Percentiles rank a stretch among this genome's conserved stretches.
Conservation (phyloP, 1,140 invertebrate species). For the Pachyrhynchus sulphureomaculatus region DNA sequence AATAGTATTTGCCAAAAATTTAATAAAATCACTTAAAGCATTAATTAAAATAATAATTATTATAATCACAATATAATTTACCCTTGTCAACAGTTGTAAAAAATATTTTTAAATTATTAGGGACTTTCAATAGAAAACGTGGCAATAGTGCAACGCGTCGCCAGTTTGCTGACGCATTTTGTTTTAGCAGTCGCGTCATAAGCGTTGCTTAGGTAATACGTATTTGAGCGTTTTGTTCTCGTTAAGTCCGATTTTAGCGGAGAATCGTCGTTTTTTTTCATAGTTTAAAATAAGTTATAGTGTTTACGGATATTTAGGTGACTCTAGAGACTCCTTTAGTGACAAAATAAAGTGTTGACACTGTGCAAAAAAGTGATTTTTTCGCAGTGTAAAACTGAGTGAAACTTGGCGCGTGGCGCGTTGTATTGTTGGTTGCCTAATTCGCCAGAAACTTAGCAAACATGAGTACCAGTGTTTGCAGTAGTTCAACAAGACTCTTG, state of each 20-base stretch:
- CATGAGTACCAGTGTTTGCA: constrained; percentile 39
- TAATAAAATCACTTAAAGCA: too few species aligned
- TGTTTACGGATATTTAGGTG: neutral
- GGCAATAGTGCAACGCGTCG: neutral
- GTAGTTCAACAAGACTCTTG: constrained; percentile 27
- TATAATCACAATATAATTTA: too few species aligned
- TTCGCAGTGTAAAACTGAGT: constrained; percentile 5
- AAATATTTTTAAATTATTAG: too few species aligned
- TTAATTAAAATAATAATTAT: too few species aligned
- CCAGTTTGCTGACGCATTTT: constrained; percentile 15
- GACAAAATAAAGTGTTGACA: constrained; percentile 15
- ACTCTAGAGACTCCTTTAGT: constrained; percentile 8
- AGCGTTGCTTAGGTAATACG: constrained; percentile 7
- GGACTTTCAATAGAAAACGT: neutral
- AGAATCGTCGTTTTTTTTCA: constrained; percentile 20
- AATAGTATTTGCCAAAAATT: too few species aligned
- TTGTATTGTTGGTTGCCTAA: constrained; percentile 43
- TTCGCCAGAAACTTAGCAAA: constrained; percentile 18
- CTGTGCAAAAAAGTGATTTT: constrained; percentile 21
- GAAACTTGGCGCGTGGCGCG: constrained; percentile 21
- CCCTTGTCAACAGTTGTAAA: too few species aligned
- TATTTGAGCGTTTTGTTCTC: neutral
- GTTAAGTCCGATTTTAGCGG: constrained; percentile 17
- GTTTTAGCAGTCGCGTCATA: constrained; percentile 20
- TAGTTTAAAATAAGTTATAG: neutral